phyloP scores from a whole-genome alignment of 2,888 invertebrate genomes.

The Philonicus albiceps region DNA sequence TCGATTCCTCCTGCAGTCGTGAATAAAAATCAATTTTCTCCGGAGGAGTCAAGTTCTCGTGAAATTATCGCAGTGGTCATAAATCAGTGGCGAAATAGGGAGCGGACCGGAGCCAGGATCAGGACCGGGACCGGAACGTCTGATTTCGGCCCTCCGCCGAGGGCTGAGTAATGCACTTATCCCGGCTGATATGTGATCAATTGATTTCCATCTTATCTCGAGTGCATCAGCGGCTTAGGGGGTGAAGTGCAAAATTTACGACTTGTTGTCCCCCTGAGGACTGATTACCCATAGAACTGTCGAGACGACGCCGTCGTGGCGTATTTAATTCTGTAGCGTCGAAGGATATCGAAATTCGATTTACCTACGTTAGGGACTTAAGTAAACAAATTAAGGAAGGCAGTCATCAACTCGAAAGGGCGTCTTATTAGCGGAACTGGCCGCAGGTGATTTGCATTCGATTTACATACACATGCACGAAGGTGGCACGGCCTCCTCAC shows the following conservation, averaged over 20 bases:
- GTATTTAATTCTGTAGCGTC: not conserved
- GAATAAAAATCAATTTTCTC: conserved; percentile 21
- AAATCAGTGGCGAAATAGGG: conserved; percentile 17
- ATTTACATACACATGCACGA: conserved; percentile 11
- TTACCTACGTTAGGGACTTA: not conserved
- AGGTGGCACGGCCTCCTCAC: not conserved
- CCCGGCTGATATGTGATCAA: conserved; percentile 3
- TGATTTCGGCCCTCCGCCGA: not conserved
- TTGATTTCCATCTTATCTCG: conserved; percentile 30
- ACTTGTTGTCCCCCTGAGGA: not conserved
- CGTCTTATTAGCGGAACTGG: conserved; percentile 17
- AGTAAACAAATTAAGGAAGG: conserved; percentile 16
- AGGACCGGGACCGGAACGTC: not conserved
- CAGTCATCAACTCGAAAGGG: not conserved
- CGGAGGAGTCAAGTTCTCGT: not conserved
- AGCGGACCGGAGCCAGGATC: not conserved
- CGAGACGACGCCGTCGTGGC: not conserved
- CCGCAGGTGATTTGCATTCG: not conserved
- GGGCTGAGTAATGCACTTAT: conserved; percentile 5
- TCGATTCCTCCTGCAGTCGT: not conserved
- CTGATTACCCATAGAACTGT: not conserved
- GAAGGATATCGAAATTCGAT: conserved; percentile 2
- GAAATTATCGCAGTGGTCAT: conserved; percentile 24
- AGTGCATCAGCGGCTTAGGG: conserved; percentile 6
- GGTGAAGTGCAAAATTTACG: conserved; percentile 20